A percentile compares a stretch with the other conserved stretches of the same genome.
These are phyloP conservation scores for Matsumurasca onukii DNA, from an alignment of 1,140 invertebrate genomes.

Conservation along the genomic window DNA sequence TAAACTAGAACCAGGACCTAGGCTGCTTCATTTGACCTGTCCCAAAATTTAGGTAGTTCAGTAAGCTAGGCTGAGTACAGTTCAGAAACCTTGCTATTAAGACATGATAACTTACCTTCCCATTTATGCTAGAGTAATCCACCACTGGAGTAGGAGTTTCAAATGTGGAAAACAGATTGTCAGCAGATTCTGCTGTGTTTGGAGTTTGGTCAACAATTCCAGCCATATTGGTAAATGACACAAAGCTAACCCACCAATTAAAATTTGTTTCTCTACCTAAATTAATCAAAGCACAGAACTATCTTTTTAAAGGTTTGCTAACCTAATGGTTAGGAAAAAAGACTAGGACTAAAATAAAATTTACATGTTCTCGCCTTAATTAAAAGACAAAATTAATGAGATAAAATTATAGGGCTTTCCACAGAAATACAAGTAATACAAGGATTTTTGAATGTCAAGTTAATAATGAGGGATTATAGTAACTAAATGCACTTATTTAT, in stretches of 20 bases:
- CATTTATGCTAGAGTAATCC: conserved; percentile 52
- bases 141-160: conserved; percentile 40
- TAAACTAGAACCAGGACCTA: too few species aligned
- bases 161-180: conserved; percentile 41
- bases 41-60: too few species aligned
- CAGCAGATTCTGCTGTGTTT: conserved; percentile 37
- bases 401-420: neutral
- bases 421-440: conserved; percentile 12
- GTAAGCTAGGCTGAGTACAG: too few species aligned
- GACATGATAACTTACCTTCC: conserved; percentile 47
- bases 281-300: too few species aligned
- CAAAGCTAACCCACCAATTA: neutral
- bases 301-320: neutral
- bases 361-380: neutral
- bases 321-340: conserved; percentile 1
- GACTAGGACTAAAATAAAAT: neutral
- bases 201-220: conserved; percentile 44
- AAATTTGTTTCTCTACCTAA: neutral
- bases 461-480: neutral
- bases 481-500: neutral
- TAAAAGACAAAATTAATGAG: neutral
- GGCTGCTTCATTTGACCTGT: too few species aligned
- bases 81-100: too few species aligned
- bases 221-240: conserved; percentile 37
- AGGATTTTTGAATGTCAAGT: conserved; percentile 14